phyloP scores from a whole-genome alignment of 2,113 vertebrate species.

The Struthidea cinerea region DNA sequence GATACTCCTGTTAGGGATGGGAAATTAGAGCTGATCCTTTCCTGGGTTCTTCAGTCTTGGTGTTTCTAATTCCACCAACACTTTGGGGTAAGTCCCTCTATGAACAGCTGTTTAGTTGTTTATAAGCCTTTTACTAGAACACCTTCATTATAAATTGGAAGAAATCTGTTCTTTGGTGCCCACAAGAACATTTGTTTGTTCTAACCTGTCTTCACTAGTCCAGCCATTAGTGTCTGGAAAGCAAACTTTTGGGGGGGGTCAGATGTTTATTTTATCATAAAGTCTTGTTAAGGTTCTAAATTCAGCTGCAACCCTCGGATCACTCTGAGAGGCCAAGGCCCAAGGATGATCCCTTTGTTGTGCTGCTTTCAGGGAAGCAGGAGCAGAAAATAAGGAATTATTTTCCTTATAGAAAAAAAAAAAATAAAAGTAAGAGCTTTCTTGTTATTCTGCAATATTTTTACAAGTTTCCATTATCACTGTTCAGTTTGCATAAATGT shows the following conservation, averaged over 20 bases:
- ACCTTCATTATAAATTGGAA: background rate
- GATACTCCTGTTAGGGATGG: background rate
- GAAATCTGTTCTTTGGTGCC: background rate
- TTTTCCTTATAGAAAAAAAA: background rate
- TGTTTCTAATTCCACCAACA: background rate
- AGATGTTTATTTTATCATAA: background rate
- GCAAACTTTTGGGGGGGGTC: accelerated
- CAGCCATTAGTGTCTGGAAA: background rate
- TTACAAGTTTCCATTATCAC: background rate
- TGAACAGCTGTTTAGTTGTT: background rate
- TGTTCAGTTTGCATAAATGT: background rate
- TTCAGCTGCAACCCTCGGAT: background rate
- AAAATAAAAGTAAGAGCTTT: background rate
- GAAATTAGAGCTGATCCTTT: background rate
- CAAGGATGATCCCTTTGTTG: background rate
- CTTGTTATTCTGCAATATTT: background rate
- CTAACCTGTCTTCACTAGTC: background rate
- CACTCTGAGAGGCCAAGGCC: background rate
- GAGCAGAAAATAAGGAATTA: background rate
- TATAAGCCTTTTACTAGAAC: background rate
- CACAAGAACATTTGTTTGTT: background rate
- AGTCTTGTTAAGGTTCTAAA: background rate
- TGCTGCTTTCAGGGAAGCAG: background rate
- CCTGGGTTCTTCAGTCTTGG: background rate
- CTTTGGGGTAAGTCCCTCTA: background rate